A percentile compares a stretch with the other conserved stretches of the same genome.
Conservation (phyloP, 37 sponge, comb jelly and placozoan genomes). For the Geodia barretti region DNA sequence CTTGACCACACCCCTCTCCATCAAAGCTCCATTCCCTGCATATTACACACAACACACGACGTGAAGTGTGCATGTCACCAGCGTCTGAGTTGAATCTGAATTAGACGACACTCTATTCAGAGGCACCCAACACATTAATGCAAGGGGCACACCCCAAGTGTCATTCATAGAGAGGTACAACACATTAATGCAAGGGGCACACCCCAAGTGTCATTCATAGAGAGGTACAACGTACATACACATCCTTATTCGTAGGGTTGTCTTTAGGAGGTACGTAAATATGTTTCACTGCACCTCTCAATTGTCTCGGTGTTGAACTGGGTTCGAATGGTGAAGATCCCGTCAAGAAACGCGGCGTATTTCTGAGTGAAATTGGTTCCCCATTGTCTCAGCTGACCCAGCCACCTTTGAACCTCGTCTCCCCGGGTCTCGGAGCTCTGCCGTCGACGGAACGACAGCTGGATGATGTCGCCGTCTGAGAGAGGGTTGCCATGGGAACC, state of each 20-base stretch:
- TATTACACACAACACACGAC: neutral
- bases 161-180: no score
- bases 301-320: slow-evolving; percentile 3
- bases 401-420: neutral
- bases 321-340: neutral
- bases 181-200: no score
- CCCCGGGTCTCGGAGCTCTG: neutral
- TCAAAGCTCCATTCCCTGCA: slow-evolving; percentile 10
- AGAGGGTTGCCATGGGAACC: neutral
- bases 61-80: neutral
- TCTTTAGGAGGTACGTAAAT: no score
- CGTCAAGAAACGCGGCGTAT: slow-evolving; percentile 13
- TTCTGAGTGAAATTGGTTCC: slow-evolving; percentile 7
- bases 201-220: no score
- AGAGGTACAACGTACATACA: no score
- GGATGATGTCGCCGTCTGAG: slow-evolving; percentile 1
- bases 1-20: neutral
- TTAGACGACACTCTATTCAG: no score
- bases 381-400: neutral
- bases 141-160: no score
- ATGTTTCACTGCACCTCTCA: slow-evolving; percentile 7
- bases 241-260: no score
- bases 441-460: neutral
- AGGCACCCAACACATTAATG: no score
- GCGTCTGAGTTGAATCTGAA: neutral